These are phyloP conservation scores for Euplexia lucipara DNA, from an alignment of 2,888 invertebrate species.

Conservation along the genomic window DNA sequence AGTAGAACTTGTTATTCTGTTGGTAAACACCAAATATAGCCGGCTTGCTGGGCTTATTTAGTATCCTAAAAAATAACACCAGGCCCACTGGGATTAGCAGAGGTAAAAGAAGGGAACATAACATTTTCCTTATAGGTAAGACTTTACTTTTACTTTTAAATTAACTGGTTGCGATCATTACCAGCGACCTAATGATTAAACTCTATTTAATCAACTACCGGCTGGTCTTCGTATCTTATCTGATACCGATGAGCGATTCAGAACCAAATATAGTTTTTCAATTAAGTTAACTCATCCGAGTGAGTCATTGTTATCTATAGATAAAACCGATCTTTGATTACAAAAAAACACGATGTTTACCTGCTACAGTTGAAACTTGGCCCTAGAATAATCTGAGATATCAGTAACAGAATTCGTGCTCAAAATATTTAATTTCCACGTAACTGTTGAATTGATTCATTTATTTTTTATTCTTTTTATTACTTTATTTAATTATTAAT, in stretches of 20 bases:
- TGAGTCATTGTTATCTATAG: neutral
- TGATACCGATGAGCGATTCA: conserved; percentile 19
- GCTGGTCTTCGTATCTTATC: conserved; percentile 56
- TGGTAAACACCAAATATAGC: conserved; percentile 89
- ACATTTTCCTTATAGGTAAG: conserved; percentile 69
- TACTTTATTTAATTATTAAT: too few species aligned
- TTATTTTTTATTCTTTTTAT: too few species aligned
- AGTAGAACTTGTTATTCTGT: conserved; percentile 86
- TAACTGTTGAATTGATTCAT: too few species aligned
- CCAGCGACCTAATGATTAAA: conserved; percentile 23
- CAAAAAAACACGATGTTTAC: conserved; percentile 1
- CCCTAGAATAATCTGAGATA: neutral
- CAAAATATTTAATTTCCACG: too few species aligned
- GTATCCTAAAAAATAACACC: conserved; percentile 76
- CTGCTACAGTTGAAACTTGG: conserved; percentile 15
- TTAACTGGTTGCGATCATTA: conserved; percentile 10
- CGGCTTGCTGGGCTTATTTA: conserved; percentile 78
- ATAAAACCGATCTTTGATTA: conserved; percentile 13
- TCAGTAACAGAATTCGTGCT: too few species aligned
- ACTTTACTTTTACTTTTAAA: neutral
- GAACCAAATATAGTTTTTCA: conserved; percentile 15
- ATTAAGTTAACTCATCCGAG: conserved; percentile 8
- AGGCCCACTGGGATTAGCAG: conserved; percentile 72
- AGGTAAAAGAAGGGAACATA: conserved; percentile 69
- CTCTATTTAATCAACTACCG: conserved; percentile 16